Conservation (phyloP, 2,113 vertebrate species). For the Larimichthys polyactis region DNA sequence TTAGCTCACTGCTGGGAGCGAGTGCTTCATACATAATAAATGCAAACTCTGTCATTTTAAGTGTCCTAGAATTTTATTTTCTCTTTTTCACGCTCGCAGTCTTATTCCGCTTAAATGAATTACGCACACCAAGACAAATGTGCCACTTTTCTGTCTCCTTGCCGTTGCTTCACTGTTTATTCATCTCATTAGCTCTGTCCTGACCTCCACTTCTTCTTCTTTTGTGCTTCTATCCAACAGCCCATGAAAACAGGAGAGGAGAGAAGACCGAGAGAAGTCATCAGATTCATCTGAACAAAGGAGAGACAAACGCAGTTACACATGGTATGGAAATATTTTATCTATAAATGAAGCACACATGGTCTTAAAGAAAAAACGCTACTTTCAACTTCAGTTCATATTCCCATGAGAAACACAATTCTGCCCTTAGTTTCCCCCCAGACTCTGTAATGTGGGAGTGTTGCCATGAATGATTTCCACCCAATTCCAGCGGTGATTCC, state of each 20-base stretch:
- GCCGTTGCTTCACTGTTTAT: conserved; percentile 47
- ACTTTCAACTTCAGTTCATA: background rate
- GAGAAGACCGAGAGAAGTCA: conserved; percentile 61
- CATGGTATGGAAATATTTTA: conserved; percentile 75
- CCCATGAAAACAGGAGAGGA: conserved; percentile 80
- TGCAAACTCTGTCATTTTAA: conserved; percentile 74
- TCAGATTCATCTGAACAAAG: conserved; percentile 77
- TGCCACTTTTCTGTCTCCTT: conserved; percentile 49
- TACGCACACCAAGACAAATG: conserved; percentile 55
- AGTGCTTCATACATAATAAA: conserved; percentile 80
- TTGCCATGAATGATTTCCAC: conserved; percentile 34
- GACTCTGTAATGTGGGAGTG: conserved; percentile 16
- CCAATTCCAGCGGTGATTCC: conserved; percentile 36
- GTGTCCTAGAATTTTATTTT: conserved; percentile 74
- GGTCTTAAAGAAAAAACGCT: background rate
- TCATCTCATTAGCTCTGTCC: conserved; percentile 50
- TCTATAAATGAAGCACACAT: conserved; percentile 6
- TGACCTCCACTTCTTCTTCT: conserved; percentile 68
- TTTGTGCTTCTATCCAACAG: conserved; percentile 74
- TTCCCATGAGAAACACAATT: conserved; percentile 16
- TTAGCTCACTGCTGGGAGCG: conserved; percentile 63
- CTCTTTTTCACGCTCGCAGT: conserved; percentile 40
- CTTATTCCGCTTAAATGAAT: conserved; percentile 52
- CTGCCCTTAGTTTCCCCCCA: conserved; percentile 4
- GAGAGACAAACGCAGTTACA: conserved; percentile 62